These are phyloP conservation scores for Pollenia amentaria DNA, from an alignment of 2,888 invertebrate species.

Conservation along the genomic window DNA sequence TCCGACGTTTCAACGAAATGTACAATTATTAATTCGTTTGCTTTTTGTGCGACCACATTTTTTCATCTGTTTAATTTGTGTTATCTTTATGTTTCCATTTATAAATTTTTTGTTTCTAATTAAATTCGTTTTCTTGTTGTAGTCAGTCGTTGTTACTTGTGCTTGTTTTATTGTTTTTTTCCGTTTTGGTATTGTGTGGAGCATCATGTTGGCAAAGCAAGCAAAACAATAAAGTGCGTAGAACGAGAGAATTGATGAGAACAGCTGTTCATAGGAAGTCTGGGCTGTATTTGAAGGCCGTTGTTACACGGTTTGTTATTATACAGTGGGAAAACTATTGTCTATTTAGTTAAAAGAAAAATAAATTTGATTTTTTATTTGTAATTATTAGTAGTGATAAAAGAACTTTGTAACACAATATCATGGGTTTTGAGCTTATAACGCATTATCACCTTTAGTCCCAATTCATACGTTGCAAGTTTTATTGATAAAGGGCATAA, in stretches of 20 bases:
- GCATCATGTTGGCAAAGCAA: slow-evolving; percentile 52
- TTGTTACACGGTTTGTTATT: slow-evolving; percentile 2
- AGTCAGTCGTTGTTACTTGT: slow-evolving; percentile 33
- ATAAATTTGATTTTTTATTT: no score
- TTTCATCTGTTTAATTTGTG: slow-evolving; percentile 68
- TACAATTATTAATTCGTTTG: slow-evolving; percentile 47
- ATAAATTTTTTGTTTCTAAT: slow-evolving; percentile 64
- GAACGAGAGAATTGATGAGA: slow-evolving; percentile 2
- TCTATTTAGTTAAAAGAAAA: no score
- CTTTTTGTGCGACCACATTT: slow-evolving; percentile 66
- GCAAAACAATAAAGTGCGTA: slow-evolving; percentile 56
- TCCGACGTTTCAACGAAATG: slow-evolving; percentile 40
- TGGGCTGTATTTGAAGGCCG: slow-evolving; percentile 37
- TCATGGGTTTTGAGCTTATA: no score
- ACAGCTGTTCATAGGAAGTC: slow-evolving; percentile 24
- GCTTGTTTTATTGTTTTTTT: slow-evolving; percentile 49
- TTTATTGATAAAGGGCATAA: no score
- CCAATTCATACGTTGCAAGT: no score
- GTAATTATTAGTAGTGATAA: no score
- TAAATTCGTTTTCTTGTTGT: slow-evolving; percentile 57
- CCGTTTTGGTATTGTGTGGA: background rate
- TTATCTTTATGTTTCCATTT: slow-evolving; percentile 72
- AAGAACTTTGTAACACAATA: no score
- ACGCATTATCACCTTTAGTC: no score
- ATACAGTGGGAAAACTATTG: background rate